Evolutionary conservation across 2,888 invertebrate species (phyloP), one percentile per base, ranked within the genome.

Genomic region (Hartigia nigra): DNA sequence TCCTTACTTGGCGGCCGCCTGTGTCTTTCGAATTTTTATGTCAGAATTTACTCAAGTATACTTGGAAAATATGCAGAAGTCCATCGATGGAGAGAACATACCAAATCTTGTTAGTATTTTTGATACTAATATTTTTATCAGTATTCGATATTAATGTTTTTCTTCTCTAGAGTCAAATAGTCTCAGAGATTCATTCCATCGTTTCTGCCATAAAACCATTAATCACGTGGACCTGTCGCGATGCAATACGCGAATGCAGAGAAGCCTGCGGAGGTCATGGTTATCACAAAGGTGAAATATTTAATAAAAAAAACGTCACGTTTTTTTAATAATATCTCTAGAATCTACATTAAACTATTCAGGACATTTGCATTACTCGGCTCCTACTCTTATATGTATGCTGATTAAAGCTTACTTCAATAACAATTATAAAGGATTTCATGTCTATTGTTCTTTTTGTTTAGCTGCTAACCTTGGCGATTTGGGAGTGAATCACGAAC

Each of bases 251-350:
- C 91, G 96, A 97, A 91, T 95, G 96, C 87, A 92, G 98, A 76
- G 97, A 97, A 91, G 97, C 97, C 0, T 97, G 97, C 91, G 98
- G 97, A 0, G 97, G 98, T 12, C 97, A 97, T 90, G 97, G 97
- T 0, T 97, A 95, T 90, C 93, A 96, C 75, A 95, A 95, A 93
- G 94, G 95, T 93, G 83, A 83, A n/a, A n/a, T n/a, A n/a, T 77
- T 31, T 12, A 31, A 31, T 34, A 9, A 72, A 14, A 39, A 39
- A 5, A 5, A 0, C 5, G 14, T 39, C 14, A 23, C 23, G 9
- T 55, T 0, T 5, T 23, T 55, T 23, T 5, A 9, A 23, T 55
- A 9, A 55, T 23, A 35, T n/a, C n/a, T n/a, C n/a, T n/a, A n/a
- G n/a, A n/a, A n/a, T n/a, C n/a, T n/a, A n/a, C n/a, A n/a, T n/a